Percentiles rank a stretch among this genome's conserved stretches.
These are phyloP conservation scores for Aldabrachelys gigantea DNA, from an alignment of 2,113 vertebrate species.

Conservation along the genomic window DNA sequence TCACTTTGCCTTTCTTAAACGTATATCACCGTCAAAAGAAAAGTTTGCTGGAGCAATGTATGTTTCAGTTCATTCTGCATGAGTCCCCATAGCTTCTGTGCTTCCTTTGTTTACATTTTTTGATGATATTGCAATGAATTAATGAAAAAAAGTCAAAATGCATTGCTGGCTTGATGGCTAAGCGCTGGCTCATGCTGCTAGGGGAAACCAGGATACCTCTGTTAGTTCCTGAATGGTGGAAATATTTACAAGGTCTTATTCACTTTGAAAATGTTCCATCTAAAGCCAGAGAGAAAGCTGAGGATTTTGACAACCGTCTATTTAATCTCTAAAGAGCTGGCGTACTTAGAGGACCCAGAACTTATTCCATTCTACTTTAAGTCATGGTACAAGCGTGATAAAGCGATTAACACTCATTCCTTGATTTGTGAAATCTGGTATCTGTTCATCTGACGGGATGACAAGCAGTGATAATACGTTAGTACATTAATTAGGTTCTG, in stretches of 20 bases:
- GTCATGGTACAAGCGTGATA: not conserved
- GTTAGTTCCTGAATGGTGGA: too few relatives aligned
- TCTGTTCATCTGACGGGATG: not conserved
- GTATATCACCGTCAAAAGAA: not conserved
- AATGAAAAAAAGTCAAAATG: not conserved
- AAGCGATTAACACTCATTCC: not conserved
- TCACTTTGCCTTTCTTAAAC: not conserved
- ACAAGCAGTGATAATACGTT: not conserved
- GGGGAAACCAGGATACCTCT: not conserved
- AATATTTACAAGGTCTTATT: not conserved
- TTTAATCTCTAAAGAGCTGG: not conserved
- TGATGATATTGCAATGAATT: not conserved
- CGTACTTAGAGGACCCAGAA: not conserved
- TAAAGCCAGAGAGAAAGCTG: not conserved
- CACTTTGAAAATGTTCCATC: not conserved
- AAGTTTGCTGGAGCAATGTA: not conserved
- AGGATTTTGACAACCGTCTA: not conserved
- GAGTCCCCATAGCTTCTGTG: not conserved
- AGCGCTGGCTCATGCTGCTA: not conserved
- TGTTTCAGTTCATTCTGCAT: not conserved
- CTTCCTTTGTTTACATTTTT: not conserved
- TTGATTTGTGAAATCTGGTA: not conserved
- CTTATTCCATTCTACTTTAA: not conserved
- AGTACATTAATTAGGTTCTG: too few relatives aligned
- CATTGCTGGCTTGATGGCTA: not conserved